Base-by-base conservation (phyloP, 1,140 invertebrate species). In the Drosophila sturtevanti region DNA sequence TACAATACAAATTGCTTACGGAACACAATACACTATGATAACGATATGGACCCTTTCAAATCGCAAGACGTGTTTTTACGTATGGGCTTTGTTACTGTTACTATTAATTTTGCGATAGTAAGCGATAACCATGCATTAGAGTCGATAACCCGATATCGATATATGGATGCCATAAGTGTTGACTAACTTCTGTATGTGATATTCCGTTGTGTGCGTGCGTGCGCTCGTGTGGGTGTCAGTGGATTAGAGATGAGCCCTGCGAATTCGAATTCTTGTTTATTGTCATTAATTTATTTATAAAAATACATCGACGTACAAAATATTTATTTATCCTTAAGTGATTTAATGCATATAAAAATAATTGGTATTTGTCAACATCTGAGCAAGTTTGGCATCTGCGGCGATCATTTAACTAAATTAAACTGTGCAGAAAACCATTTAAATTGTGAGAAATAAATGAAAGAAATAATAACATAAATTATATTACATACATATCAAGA, bases 211-310 rank as follows among this genome's bases (percentile, higher is more conserved):
- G 18, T 48, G 41, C 18, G 41, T 48, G 16, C 41, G 41, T 48
- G 41, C 59, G 52, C 68, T 41, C 60, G 35, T 21, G 12, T 48
- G 62, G 44, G 52, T 68, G 60, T 61, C 41, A 44, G 41, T 18
- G 16, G 41, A 21, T 48, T 48, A 48, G 41, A 48, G 41, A 48
- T 48, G 41, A 48, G 10, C 41, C 41, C 41, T 48, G 41, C 63
- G 63, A 77, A 68, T 68, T 51, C 27, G 14, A 14, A 44, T 27
- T 64, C 6, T 68, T 61, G 14, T 64, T 61, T 64, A 69, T 38
- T 58, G 34, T 55, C 10, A 35, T 63, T 60, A 37, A 64, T 58
- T 14, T 34, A 31, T 62, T 52, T 55, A 59, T 38, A 16, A 14
- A n/a, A 31, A 2, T 41, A 56, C 44, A 38, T 58, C 41, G 16